Evolutionary conservation across 2,797 vertebrate species (phyloP), one percentile per base, ranked within the genome.

Genomic region (Cephalopachus bancanus): DNA sequence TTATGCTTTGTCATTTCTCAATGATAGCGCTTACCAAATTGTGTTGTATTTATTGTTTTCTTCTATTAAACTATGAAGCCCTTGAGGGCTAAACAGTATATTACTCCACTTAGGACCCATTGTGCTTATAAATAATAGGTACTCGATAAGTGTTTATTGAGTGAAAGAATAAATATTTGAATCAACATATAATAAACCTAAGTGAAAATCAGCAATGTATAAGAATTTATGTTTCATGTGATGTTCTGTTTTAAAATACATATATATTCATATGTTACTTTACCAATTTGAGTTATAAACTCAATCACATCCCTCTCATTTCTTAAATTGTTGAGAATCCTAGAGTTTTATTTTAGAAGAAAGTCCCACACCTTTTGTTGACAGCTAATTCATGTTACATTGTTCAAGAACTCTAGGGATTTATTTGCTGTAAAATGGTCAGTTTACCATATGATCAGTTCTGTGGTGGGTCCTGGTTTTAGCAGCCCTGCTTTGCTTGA

Each of bases 121-220:
- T 24, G 8, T 49, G 55, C 60, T 90, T 33, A 28, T 10, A 80
- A 30, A 16, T 44, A 71, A 44, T 24, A 83, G 65, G n/a, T 62
- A 26, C 65, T 89, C 64, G 28, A 33, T 49, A 89, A 86, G 65
- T 69, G 15, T 59, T 85, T 80, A 53, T 9, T 59, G 53, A 92
- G 67, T 85, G 71, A 93, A 44, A 90, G n/a, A 83, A 72, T 83
- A 67, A 49, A 69, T 86, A 83, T 81, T 76, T 93, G 69, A 89
- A 49, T 87, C 59, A 80, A 72, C 7, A 16, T 79, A n/a, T 59
- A 72, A 83, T 69, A 94, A 93, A 57, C 37, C 7, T 83, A 49
- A 93, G 20, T 79, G 24, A 75, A 85, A 89, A 62, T 22, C 6
- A 86, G 49, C 8, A 85, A 59, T 75, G 83, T 72, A 30, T 65